phyloP scores from a whole-genome alignment of 2,888 invertebrate genomes.

The Papilio protenor region DNA sequence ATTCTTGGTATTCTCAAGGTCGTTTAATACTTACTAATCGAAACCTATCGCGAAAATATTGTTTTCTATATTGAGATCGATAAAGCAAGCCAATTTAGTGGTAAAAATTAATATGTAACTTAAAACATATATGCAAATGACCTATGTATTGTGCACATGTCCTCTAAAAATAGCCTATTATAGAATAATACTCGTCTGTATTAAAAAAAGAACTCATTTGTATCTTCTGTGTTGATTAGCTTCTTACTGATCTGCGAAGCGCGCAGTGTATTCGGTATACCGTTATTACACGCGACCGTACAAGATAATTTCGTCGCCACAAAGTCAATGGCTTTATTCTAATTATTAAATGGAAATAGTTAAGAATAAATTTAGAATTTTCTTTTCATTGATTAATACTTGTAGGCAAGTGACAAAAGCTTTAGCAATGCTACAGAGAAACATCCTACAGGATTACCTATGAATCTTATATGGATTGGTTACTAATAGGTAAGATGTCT shows the following conservation, averaged over 20 bases:
- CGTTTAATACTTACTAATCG: background rate
- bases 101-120: background rate
- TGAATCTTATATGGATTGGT: too few relatives aligned
- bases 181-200: too few relatives aligned
- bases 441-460: background rate
- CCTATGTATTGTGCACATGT: too few relatives aligned
- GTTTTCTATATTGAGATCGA: background rate
- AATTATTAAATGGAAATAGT: background rate
- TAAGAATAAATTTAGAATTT: background rate
- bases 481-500: too few relatives aligned
- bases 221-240: background rate
- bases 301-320: conserved; percentile 1
- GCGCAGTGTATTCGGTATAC: background rate
- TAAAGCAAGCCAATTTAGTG: background rate
- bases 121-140: too few relatives aligned
- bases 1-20: background rate
- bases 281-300: background rate
- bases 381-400: background rate
- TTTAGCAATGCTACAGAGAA: background rate
- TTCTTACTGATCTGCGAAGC: background rate
- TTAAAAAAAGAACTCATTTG: background rate
- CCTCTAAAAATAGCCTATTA: too few relatives aligned
- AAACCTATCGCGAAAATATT: background rate
- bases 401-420: background rate
- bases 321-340: conserved; percentile 15